Evolutionary conservation across 1,140 invertebrate genomes (phyloP).

Genomic region (Pemphigus obesinymphae): DNA sequence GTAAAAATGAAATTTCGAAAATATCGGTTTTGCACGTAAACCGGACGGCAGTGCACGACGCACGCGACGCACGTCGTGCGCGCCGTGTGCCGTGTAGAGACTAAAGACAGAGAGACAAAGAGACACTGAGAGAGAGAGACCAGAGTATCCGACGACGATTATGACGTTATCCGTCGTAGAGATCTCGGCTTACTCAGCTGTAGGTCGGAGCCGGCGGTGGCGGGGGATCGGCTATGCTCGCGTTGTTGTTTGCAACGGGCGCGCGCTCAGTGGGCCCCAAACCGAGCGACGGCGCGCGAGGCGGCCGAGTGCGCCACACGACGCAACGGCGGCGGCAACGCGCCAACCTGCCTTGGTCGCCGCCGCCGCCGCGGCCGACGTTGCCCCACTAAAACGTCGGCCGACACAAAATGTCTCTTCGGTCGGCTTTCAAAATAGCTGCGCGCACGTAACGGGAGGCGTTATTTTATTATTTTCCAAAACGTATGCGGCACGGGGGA

Average conservation of each 20-base stretch:
- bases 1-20: too few species aligned
- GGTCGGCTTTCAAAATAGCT: too few species aligned
- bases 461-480: background rate
- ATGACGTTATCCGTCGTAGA: constrained; percentile 34
- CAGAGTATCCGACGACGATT: constrained; percentile 1
- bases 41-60: background rate
- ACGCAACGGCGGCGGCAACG: background rate
- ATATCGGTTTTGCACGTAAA: background rate
- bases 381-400: background rate
- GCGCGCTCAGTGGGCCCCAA: constrained; percentile 41
- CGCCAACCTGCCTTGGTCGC: background rate
- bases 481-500: background rate
- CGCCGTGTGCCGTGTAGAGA: background rate
- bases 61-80: background rate
- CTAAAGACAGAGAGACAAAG: too few species aligned
- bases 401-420: too few species aligned
- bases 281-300: constrained; percentile 7
- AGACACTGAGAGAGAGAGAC: background rate
- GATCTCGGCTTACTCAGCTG: constrained; percentile 40
- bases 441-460: too few species aligned
- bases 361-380: background rate
- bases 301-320: constrained; percentile 24
- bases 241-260: constrained; percentile 39
- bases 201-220: background rate
- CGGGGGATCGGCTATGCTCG: background rate